Percentiles rank a stretch among this genome's conserved stretches.
Conservation (phyloP, 53 echinoderm and acorn worm genomes). For the Antedon mediterranea region DNA sequence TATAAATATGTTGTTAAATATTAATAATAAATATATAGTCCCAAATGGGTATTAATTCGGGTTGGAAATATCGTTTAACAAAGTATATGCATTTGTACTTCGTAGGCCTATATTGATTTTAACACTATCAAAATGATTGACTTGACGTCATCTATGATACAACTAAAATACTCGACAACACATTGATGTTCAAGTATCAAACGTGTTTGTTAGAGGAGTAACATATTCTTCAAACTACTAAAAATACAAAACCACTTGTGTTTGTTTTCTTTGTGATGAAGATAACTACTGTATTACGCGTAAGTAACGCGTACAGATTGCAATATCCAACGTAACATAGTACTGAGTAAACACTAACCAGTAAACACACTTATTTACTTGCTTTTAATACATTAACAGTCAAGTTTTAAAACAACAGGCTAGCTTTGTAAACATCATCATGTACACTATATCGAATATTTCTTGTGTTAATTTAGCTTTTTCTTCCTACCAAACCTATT, state of each 20-base stretch:
- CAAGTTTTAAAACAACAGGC: neutral
- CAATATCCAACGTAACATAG: neutral
- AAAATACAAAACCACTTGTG: neutral
- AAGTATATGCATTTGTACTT: too few relatives aligned
- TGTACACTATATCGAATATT: too few relatives aligned
- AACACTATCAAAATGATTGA: too few relatives aligned
- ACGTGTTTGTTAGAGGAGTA: neutral
- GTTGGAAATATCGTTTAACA: too few relatives aligned
- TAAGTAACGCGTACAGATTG: neutral
- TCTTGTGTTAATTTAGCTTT: too few relatives aligned
- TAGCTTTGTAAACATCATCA: neutral
- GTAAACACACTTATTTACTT: neutral
- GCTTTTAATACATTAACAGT: neutral
- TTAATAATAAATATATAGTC: too few relatives aligned
- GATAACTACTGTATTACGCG: neutral
- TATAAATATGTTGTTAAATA: too few relatives aligned
- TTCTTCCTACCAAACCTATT: too few relatives aligned
- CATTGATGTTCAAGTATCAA: neutral
- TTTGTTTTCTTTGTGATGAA: neutral
- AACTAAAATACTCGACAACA: neutral
- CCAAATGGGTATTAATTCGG: too few relatives aligned
- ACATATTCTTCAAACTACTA: neutral
- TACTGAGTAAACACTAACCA: neutral
- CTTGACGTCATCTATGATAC: neutral
- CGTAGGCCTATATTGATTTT: too few relatives aligned